Conservation (phyloP, 2,797 vertebrate species). For the Mus caroli region DNA sequence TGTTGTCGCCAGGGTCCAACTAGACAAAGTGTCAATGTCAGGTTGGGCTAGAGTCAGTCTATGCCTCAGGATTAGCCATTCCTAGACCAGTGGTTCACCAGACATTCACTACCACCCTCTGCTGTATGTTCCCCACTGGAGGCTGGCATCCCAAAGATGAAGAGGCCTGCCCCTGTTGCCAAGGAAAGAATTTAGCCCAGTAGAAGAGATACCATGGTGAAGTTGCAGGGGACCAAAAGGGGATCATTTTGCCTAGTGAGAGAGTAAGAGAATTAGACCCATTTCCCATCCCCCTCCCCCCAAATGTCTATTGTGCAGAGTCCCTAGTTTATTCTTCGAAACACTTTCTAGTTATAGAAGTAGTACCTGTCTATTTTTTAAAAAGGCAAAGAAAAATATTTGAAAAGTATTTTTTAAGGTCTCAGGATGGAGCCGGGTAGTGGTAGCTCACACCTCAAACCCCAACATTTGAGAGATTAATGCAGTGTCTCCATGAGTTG, state of each 20-base stretch:
- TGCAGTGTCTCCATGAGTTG: background rate
- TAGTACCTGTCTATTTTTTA: conserved; percentile 30
- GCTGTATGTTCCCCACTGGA: background rate
- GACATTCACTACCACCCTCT: background rate
- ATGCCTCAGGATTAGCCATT: conserved; percentile 2
- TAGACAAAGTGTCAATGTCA: conserved; percentile 27
- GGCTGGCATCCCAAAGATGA: conserved; percentile 22
- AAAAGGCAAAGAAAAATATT: conserved; percentile 52
- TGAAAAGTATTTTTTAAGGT: conserved; percentile 35
- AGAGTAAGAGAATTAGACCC: background rate
- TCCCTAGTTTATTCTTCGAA: conserved; percentile 32
- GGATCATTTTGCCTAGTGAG: background rate
- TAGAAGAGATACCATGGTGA: background rate
- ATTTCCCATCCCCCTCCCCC: background rate
- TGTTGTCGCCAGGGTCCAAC: background rate
- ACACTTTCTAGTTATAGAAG: conserved; percentile 56
- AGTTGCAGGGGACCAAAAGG: background rate
- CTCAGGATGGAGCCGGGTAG: background rate
- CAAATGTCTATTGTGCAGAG: background rate
- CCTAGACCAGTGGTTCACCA: background rate
- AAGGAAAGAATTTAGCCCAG: conserved; percentile 37
- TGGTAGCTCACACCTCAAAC: background rate
- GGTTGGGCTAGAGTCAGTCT: conserved; percentile 35
- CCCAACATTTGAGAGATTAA: background rate
- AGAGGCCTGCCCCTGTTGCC: background rate